Evolutionary conservation across 2,113 vertebrate species (phyloP).

Genomic region (Chloropsis cyanopogon): DNA sequence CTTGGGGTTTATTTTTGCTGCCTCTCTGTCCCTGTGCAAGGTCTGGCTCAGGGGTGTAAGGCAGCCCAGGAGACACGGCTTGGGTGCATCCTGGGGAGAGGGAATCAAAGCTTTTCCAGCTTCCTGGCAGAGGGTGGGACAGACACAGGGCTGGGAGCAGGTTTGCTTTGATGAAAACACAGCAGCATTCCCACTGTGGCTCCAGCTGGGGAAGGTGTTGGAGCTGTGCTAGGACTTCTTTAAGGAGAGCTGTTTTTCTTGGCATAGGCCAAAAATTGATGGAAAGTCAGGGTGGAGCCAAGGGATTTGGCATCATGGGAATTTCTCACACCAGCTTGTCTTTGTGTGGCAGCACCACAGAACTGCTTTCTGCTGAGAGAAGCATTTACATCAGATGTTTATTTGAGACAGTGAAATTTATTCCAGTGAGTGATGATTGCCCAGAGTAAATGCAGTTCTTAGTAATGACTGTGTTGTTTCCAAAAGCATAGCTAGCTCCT

Average conservation of each 20-base stretch:
- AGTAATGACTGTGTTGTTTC: neutral
- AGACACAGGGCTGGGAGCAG: neutral
- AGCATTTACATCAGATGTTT: neutral
- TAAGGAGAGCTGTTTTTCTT: slow-evolving; percentile 12
- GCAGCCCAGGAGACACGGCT: neutral
- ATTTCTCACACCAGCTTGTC: slow-evolving; percentile 3
- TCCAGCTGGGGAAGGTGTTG: neutral
- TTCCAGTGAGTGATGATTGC: neutral
- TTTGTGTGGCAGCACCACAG: neutral
- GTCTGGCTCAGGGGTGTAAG: neutral
- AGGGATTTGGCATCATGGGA: slow-evolving; percentile 3
- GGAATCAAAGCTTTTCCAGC: neutral
- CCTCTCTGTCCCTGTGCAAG: neutral
- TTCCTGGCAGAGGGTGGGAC: neutral
- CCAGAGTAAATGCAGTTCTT: neutral
- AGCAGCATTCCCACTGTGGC: neutral
- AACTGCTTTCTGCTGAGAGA: neutral
- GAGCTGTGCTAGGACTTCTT: neutral
- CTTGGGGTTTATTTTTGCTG: neutral
- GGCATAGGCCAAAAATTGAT: neutral
- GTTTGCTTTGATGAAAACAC: neutral
- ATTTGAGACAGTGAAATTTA: neutral
- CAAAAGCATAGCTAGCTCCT: neutral
- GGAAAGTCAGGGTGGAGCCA: slow-evolving; percentile 16
- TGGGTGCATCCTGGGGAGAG: neutral